Evolutionary conservation across 2,113 vertebrate species (phyloP), one percentile per base, ranked within the genome.

Genomic region (Addax nasomaculatus): DNA sequence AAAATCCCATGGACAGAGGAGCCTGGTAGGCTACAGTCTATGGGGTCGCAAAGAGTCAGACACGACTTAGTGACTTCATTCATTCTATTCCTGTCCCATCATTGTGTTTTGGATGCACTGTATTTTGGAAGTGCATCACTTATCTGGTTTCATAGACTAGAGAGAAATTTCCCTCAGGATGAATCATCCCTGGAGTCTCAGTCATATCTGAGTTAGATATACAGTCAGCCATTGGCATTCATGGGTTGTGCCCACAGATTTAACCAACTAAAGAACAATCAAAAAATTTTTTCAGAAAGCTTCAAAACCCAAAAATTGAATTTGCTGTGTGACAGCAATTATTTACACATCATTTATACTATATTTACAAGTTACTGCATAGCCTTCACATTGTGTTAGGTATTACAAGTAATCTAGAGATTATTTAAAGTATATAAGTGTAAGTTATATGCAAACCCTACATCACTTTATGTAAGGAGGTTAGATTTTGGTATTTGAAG

Each of bases 41-140:
- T 57, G 55, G 9, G 1, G 3, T 25, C 0, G 23, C 23, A 57
- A 57, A 25, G 55, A 57, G 55, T 25, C 1, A 0, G 55, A 57
- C 57, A 57, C 0, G 9, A 57, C 57, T 57, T 23, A 27, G 57
- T 0, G 0, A 57, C 57, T 57, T 57, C 23, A 57, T 57, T 57
- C 23, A 27, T 58, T n/a, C 33, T 58, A 58, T 43, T 3, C 33
- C 51, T 70, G 17, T 39, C 30, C 36, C 3, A n/a, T 49, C 4
- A 30, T 6, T 80, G 1, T 45, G 67, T 64, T 78, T 89, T 83
- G 25, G 11, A 83, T 51, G 5, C 78, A 51, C 16, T 21, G 2
- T 45, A 85, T 55, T 62, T 92, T 83, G 13, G 17, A 84, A 84
- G 25, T 27, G 21, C 23, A 49, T n/a, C 51, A 88, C 12, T 73